These are phyloP conservation scores for Nephotettix cincticeps DNA, from an alignment of 1,140 invertebrate genomes.

Conservation along the genomic window DNA sequence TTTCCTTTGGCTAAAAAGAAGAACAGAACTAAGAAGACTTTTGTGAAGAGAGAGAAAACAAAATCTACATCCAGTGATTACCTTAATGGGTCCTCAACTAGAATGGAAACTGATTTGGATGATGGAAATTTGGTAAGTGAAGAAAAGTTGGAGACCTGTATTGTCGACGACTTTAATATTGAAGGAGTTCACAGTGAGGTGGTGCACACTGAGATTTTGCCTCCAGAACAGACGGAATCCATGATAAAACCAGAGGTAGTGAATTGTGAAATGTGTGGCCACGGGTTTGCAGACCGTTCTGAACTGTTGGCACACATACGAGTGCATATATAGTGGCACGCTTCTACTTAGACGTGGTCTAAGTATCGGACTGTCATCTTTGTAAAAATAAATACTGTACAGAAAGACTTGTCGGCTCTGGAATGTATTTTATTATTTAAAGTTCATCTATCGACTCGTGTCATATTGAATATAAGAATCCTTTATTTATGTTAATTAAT, in stretches of 20 bases:
- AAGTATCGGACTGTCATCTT: neutral
- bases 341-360: conserved; percentile 10
- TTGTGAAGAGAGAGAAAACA: conserved; percentile 14
- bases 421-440: neutral
- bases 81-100: neutral
- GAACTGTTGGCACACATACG: conserved; percentile 74
- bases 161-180: conserved; percentile 35
- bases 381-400: conserved; percentile 4
- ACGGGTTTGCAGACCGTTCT: conserved; percentile 67
- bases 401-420: neutral
- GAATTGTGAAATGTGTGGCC: conserved; percentile 75
- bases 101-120: conserved; percentile 19
- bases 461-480: conserved; percentile 20
- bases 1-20: conserved; percentile 46
- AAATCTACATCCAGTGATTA: conserved; percentile 11
- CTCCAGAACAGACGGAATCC: neutral
- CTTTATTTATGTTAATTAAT: conserved; percentile 7
- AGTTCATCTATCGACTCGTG: conserved; percentile 7
- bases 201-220: conserved; percentile 26
- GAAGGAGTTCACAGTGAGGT: conserved; percentile 30
- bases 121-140: conserved; percentile 22
- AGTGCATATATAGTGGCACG: conserved; percentile 64
- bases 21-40: conserved; percentile 25
- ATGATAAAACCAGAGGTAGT: conserved; percentile 27
- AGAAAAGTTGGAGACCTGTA: conserved; percentile 36